A percentile compares a stretch with the other conserved stretches of the same genome.
Conservation (phyloP, 2,888 invertebrate species). For the Drosophila fungiperda region DNA sequence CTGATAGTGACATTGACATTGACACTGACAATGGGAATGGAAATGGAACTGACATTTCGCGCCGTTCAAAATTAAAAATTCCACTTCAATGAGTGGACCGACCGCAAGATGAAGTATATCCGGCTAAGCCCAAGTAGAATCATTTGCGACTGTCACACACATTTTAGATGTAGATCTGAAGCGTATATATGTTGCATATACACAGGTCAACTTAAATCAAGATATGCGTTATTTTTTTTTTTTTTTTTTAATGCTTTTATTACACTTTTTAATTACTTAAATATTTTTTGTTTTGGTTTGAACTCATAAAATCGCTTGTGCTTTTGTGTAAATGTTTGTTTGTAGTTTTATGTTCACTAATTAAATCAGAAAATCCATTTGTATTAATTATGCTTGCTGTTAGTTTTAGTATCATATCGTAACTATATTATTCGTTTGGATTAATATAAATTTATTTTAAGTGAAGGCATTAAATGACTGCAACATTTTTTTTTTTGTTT, state of each 20-base stretch:
- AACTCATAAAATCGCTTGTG: neutral
- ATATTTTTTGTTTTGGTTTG: conserved; percentile 16
- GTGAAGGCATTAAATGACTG: conserved; percentile 9
- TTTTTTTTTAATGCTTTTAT: conserved; percentile 1
- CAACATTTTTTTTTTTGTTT: neutral
- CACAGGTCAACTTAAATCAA: conserved; percentile 13
- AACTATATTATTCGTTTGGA: conserved; percentile 19
- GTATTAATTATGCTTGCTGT: conserved; percentile 41
- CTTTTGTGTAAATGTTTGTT: neutral
- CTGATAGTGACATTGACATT: conserved; percentile 51
- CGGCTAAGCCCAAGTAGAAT: conserved; percentile 57
- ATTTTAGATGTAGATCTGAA: conserved; percentile 43
- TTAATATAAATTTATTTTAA: conserved; percentile 50
- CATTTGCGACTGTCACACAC: conserved; percentile 27
- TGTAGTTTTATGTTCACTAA: conserved; percentile 22
- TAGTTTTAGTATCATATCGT: conserved; percentile 6
- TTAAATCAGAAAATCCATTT: conserved; percentile 46
- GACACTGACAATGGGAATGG: conserved; percentile 43
- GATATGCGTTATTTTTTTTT: neutral
- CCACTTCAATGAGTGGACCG: conserved; percentile 64
- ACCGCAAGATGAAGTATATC: conserved; percentile 74
- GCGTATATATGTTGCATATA: conserved; percentile 12
- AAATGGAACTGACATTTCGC: conserved; percentile 35
- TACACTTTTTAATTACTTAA: conserved; percentile 36
- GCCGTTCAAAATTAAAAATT: conserved; percentile 72